phyloP scores from a whole-genome alignment of 2,888 invertebrate genomes.

The Luperina nickerlii region DNA sequence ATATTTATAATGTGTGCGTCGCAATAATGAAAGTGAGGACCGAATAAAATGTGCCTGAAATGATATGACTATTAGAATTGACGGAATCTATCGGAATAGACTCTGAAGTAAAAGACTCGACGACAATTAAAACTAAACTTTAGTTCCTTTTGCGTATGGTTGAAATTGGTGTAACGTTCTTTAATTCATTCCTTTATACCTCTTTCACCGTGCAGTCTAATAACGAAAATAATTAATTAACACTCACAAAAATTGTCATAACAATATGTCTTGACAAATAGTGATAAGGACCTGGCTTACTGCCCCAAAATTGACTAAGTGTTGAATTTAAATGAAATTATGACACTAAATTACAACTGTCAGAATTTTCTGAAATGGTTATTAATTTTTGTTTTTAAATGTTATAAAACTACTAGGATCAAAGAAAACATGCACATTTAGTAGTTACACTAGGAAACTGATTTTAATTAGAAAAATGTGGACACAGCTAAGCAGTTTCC shows the following conservation, averaged over 20 bases:
- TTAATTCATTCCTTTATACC: neutral
- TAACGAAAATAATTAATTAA: neutral
- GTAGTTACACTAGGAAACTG: neutral
- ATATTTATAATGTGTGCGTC: neutral
- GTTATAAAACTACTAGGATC: neutral
- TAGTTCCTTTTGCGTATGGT: too few relatives aligned
- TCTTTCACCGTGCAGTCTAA: neutral
- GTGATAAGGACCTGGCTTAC: neutral
- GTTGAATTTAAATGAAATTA: neutral
- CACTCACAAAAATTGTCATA: neutral
- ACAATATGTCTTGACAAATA: neutral
- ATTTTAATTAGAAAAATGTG: too few relatives aligned
- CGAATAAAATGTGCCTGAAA: conserved; percentile 42
- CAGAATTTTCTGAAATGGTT: neutral
- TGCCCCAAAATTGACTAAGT: neutral
- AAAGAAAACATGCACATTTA: neutral
- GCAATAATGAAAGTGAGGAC: conserved; percentile 21
- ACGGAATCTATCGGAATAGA: conserved; percentile 8
- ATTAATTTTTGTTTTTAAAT: neutral
- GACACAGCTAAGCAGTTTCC: too few relatives aligned
- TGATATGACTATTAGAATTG: neutral
- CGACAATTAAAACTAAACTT: neutral
- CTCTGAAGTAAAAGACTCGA: neutral
- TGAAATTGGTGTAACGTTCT: neutral
- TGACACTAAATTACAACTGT: neutral